Percentiles rank a stretch among this genome's conserved stretches.
Evolutionary conservation across 1,140 invertebrate genomes (phyloP).

Genomic region (Paracyclopina nana): DNA sequence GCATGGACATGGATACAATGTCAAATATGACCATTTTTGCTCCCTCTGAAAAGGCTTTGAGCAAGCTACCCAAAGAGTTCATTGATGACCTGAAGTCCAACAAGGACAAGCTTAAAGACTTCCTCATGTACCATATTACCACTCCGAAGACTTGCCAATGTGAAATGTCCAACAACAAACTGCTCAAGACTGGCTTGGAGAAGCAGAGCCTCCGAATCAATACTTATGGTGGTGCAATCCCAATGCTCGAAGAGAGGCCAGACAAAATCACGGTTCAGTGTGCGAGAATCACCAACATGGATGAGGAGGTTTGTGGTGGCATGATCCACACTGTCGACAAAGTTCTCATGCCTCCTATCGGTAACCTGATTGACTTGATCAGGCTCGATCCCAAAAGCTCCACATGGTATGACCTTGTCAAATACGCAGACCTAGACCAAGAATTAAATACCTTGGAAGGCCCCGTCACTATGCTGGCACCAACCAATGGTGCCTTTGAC

Average conservation of each 20-base stretch:
- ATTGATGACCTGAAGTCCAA: conserved; percentile 17
- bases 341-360: conserved; percentile 32
- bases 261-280: conserved; percentile 39
- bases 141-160: conserved; percentile 23
- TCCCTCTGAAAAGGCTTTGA: conserved; percentile 31
- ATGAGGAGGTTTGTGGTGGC: conserved; percentile 38
- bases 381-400: conserved; percentile 28
- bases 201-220: conserved; percentile 33
- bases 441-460: conserved; percentile 26
- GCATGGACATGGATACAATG: conserved; percentile 26
- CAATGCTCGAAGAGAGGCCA: conserved; percentile 31
- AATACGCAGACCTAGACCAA: conserved; percentile 28
- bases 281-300: conserved; percentile 34
- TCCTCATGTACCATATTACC: conserved; percentile 32
- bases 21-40: conserved; percentile 34
- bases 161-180: conserved; percentile 21
- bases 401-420: conserved; percentile 27
- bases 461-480: conserved; percentile 30
- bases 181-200: conserved; percentile 26
- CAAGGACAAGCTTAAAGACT: conserved; percentile 21
- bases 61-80: conserved; percentile 19
- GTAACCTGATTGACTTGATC: conserved; percentile 28
- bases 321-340: conserved; percentile 37
- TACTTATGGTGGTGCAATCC: conserved; percentile 28
- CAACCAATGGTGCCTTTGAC: conserved; percentile 28